Conservation (phyloP, 2,797 vertebrate genomes). For the Corythornis leucogaster region DNA sequence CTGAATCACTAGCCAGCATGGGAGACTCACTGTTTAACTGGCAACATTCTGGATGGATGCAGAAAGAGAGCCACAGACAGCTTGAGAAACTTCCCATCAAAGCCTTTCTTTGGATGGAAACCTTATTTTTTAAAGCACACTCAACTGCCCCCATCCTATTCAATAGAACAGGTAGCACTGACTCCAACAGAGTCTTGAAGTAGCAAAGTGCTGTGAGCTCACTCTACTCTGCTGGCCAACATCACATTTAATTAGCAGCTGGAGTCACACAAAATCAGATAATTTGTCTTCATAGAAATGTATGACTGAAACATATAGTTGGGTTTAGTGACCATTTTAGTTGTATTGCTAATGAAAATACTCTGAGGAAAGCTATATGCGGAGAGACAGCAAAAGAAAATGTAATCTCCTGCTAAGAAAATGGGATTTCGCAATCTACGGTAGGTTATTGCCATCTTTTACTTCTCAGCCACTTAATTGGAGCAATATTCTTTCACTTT, state of each 20-base stretch:
- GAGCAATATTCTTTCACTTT: not conserved
- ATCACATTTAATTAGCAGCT: not conserved
- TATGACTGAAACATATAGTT: not conserved
- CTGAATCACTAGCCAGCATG: not conserved
- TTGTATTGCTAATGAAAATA: not conserved
- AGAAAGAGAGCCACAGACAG: not conserved
- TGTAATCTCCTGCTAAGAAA: not conserved
- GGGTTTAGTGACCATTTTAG: not conserved
- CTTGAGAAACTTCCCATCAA: not conserved
- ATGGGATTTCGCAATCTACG: not conserved
- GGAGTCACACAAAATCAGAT: not conserved
- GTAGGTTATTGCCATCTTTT: not conserved
- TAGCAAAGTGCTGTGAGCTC: not conserved
- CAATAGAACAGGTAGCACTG: not conserved
- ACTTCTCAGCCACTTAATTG: not conserved
- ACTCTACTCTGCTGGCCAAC: not conserved
- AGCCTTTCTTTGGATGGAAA: not conserved
- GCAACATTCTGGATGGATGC: not conserved
- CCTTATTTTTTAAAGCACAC: not conserved
- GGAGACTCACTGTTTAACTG: not conserved
- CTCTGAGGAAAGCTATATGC: not conserved
- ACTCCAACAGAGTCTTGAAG: not conserved
- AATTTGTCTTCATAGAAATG: not conserved
- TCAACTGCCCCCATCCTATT: not conserved
- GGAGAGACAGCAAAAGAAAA: not conserved